A percentile compares a stretch with the other conserved stretches of the same genome.
These are phyloP conservation scores for Acanthisitta chloris DNA, from an alignment of 2,113 vertebrate genomes.

Conservation along the genomic window DNA sequence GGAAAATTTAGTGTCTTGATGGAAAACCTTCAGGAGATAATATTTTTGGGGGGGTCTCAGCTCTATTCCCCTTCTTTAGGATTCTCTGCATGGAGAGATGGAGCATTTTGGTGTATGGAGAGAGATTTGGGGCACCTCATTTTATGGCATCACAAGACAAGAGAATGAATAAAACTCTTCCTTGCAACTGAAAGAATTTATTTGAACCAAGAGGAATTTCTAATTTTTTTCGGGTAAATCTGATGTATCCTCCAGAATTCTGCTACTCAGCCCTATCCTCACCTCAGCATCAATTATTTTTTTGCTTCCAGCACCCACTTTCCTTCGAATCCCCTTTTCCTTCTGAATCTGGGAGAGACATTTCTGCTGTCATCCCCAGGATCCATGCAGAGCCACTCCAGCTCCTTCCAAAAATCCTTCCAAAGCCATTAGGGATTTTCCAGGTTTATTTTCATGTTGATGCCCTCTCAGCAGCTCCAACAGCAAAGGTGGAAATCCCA, in stretches of 20 bases:
- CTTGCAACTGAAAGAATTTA: fast-evolving
- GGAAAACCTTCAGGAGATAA: background rate
- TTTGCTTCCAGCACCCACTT: background rate
- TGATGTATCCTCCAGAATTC: fast-evolving
- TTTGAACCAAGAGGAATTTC: background rate
- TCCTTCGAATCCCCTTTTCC: too few species aligned
- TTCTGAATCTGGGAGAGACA: background rate
- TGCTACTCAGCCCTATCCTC: background rate
- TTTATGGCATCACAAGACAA: background rate
- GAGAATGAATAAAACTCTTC: fast-evolving
- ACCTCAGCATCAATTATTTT: background rate
- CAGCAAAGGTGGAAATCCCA: background rate
- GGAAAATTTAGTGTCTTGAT: background rate
- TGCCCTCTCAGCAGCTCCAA: background rate
- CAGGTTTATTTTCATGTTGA: background rate
- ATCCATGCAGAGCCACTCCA: background rate
- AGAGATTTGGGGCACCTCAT: background rate
- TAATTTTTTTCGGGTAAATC: background rate
- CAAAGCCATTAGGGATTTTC: too few species aligned
- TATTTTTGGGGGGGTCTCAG: fast-evolving
- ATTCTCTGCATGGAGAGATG: fast-evolving
- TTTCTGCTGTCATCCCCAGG: fast-evolving
- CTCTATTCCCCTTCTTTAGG: background rate
- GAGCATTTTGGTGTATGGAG: too few species aligned
- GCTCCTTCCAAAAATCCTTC: background rate